Evolutionary conservation across 2,113 vertebrate genomes (phyloP).

Genomic region (Psilopsiagon aurifrons): DNA sequence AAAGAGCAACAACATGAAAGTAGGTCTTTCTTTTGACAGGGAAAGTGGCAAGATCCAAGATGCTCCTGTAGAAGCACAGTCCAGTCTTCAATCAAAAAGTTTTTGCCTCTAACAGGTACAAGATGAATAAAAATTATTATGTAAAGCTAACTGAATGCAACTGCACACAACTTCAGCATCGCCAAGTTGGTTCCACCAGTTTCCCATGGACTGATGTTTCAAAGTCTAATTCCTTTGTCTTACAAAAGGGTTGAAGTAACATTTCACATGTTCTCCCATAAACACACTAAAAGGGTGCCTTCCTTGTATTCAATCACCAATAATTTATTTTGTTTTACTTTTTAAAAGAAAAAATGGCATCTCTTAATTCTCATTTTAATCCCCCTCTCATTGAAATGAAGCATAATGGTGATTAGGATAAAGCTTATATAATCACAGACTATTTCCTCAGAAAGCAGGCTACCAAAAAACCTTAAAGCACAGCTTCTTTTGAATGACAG

Average conservation of each 20-base stretch:
- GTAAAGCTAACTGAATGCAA: not conserved
- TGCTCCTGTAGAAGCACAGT: not conserved
- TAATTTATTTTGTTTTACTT: not conserved
- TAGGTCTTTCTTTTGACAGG: not conserved
- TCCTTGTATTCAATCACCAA: not conserved
- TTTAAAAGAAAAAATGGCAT: not conserved
- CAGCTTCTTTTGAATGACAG: not conserved
- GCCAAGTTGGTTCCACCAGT: not conserved
- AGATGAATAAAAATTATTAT: not conserved
- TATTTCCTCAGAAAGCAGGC: not conserved
- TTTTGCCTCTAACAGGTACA: not conserved
- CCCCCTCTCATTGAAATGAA: not conserved
- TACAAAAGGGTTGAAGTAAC: not conserved
- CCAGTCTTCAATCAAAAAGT: not conserved
- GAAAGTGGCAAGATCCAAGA: not conserved
- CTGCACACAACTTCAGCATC: not conserved
- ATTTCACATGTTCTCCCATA: not conserved
- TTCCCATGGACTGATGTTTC: not conserved
- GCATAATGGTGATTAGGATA: not conserved
- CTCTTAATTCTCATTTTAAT: not conserved
- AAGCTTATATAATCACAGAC: not conserved
- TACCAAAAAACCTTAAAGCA: not conserved
- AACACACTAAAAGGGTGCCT: not conserved
- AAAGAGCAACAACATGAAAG: not conserved
- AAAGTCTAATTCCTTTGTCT: not conserved